Percentiles rank a stretch among this genome's conserved stretches.
Conservation (phyloP, 2,113 vertebrate genomes). For the Bagarius yarrelli region DNA sequence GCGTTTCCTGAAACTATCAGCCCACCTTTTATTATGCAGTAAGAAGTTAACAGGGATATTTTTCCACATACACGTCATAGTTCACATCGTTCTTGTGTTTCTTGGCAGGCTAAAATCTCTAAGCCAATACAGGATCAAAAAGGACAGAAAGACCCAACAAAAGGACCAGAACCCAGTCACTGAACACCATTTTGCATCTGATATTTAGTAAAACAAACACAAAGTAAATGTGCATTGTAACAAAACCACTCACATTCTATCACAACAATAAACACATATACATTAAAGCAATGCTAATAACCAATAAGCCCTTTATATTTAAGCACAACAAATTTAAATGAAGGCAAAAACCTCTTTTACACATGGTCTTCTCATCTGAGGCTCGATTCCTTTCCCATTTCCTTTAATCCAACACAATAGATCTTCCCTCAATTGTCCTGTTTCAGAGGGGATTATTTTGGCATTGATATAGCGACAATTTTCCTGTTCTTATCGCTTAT, state of each 20-base stretch:
- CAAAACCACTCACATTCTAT: background rate
- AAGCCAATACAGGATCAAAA: slow-evolving; percentile 5
- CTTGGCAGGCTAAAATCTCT: background rate
- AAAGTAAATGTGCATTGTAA: background rate
- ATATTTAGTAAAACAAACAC: background rate
- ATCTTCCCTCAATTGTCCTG: slow-evolving; percentile 74
- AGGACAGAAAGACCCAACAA: slow-evolving; percentile 27
- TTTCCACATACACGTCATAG: background rate
- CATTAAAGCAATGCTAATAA: background rate
- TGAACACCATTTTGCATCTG: background rate
- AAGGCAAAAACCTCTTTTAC: slow-evolving; percentile 44
- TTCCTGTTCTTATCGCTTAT: slow-evolving; percentile 64
- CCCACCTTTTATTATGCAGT: slow-evolving; percentile 6
- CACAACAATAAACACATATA: background rate
- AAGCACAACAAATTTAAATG: slow-evolving; percentile 38
- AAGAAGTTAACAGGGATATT: background rate
- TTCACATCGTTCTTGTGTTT: background rate
- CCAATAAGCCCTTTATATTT: background rate
- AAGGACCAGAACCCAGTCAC: background rate
- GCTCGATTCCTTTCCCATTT: slow-evolving; percentile 54
- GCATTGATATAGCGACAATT: slow-evolving; percentile 60
- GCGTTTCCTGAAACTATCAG: background rate
- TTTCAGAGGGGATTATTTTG: slow-evolving; percentile 61
- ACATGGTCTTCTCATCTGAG: slow-evolving; percentile 59
- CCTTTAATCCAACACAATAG: slow-evolving; percentile 67